Conservation (phyloP, 2,888 invertebrate genomes). For the Molanna angustata region DNA sequence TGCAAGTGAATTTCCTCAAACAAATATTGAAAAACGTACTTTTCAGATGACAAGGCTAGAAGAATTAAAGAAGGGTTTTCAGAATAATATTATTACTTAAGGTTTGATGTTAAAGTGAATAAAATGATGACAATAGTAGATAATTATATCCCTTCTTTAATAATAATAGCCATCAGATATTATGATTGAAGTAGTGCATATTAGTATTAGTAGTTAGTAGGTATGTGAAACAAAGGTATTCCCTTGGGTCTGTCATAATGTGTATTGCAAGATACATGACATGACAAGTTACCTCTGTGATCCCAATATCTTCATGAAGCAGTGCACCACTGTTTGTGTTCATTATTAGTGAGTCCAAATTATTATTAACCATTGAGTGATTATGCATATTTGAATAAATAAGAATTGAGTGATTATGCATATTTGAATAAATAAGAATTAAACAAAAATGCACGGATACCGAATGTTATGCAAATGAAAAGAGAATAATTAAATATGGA, state of each 20-base stretch:
- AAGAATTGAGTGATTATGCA: slow-evolving; percentile 32
- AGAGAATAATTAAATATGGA: slow-evolving; percentile 35
- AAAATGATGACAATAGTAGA: too few species aligned
- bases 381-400: slow-evolving; percentile 31
- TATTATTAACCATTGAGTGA: slow-evolving; percentile 28
- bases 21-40: too few species aligned
- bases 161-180: too few species aligned
- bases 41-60: too few species aligned
- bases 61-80: too few species aligned
- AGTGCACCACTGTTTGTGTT: slow-evolving; percentile 27
- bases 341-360: slow-evolving; percentile 25
- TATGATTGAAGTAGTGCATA: too few species aligned
- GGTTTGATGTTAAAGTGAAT: too few species aligned
- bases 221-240: background rate
- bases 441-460: slow-evolving; percentile 41
- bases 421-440: slow-evolving; percentile 30
- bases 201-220: background rate
- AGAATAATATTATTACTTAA: too few species aligned
- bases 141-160: too few species aligned
- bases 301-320: slow-evolving; percentile 30
- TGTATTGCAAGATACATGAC: slow-evolving; percentile 24
- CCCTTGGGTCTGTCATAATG: slow-evolving; percentile 8
- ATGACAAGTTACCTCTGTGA: slow-evolving; percentile 28
- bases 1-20: too few species aligned
- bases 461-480: slow-evolving; percentile 50